phyloP scores from a whole-genome alignment of 2,888 invertebrate genomes.

The Coelogynopora nodosa region DNA sequence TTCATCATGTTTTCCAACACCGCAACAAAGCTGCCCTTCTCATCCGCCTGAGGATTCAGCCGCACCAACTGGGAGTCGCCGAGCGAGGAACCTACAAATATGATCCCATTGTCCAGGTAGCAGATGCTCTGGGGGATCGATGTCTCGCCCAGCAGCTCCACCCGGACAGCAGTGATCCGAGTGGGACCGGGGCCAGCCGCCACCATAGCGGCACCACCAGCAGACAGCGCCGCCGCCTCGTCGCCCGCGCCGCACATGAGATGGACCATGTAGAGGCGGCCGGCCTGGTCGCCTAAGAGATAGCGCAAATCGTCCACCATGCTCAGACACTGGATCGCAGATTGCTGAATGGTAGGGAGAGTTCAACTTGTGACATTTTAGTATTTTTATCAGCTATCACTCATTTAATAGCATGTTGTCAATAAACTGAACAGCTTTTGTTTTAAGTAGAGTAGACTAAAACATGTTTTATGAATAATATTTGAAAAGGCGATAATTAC shows the following conservation, averaged over 20 bases:
- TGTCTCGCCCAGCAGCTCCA: conserved; percentile 67
- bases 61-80: conserved; percentile 88
- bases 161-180: conserved; percentile 15
- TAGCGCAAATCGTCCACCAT: conserved; percentile 86
- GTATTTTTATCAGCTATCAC: no score
- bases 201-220: neutral
- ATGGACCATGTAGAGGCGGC: conserved; percentile 87
- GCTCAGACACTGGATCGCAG: conserved; percentile 88
- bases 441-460: no score
- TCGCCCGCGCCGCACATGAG: conserved; percentile 62
- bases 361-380: neutral
- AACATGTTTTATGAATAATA: no score
- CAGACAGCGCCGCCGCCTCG: neutral
- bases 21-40: conserved; percentile 62
- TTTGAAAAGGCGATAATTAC: no score
- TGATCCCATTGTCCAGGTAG: conserved; percentile 93
- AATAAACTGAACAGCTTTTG: no score
- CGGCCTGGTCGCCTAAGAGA: conserved; percentile 83
- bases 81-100: conserved; percentile 84
- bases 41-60: conserved; percentile 5
- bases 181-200: conserved; percentile 61
- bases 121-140: conserved; percentile 90
- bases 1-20: conserved; percentile 94
- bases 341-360: conserved; percentile 69
- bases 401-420: neutral